Percentiles rank a stretch among this genome's conserved stretches.
phyloP scores from a whole-genome alignment of 2,888 invertebrate genomes.

The Drosophila fulvimacula region DNA sequence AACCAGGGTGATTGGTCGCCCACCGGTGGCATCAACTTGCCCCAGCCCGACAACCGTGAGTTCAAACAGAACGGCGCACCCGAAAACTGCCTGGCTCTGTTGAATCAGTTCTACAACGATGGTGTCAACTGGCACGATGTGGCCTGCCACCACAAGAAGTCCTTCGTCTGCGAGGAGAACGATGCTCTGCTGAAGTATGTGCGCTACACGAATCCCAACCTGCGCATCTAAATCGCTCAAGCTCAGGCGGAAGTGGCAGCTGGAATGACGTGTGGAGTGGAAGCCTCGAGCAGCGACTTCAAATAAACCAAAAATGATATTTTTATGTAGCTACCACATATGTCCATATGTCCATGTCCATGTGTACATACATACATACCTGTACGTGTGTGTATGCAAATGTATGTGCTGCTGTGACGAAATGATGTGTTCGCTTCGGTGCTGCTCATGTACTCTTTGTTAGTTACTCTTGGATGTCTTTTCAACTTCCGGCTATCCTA shows the following conservation, averaged over 20 bases:
- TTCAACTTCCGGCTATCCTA: constrained; percentile 46
- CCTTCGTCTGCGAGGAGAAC: constrained; percentile 95
- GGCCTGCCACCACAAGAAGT: constrained; percentile 95
- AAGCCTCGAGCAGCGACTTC: constrained; percentile 60
- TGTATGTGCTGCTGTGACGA: constrained; percentile 27
- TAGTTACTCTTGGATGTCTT: constrained; percentile 37
- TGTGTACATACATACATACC: neutral
- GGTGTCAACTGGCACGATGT: constrained; percentile 96
- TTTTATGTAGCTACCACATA: constrained; percentile 51
- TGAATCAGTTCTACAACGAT: constrained; percentile 96
- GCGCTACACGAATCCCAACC: constrained; percentile 91
- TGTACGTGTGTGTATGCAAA: constrained; percentile 2
- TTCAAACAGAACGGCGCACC: constrained; percentile 92
- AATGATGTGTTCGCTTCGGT: constrained; percentile 18
- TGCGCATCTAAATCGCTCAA: constrained; percentile 87
- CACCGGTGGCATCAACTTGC: constrained; percentile 93
- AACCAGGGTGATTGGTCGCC: constrained; percentile 95
- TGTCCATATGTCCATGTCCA: neutral
- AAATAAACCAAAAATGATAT: constrained; percentile 83
- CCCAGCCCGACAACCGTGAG: constrained; percentile 95
- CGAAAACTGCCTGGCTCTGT: constrained; percentile 93
- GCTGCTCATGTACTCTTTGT: constrained; percentile 37
- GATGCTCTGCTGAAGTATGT: constrained; percentile 94
- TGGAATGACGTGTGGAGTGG: constrained; percentile 25
- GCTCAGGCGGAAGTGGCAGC: constrained; percentile 15